Conservation (phyloP, 2,888 invertebrate genomes). For the Amphipyra berbera region DNA sequence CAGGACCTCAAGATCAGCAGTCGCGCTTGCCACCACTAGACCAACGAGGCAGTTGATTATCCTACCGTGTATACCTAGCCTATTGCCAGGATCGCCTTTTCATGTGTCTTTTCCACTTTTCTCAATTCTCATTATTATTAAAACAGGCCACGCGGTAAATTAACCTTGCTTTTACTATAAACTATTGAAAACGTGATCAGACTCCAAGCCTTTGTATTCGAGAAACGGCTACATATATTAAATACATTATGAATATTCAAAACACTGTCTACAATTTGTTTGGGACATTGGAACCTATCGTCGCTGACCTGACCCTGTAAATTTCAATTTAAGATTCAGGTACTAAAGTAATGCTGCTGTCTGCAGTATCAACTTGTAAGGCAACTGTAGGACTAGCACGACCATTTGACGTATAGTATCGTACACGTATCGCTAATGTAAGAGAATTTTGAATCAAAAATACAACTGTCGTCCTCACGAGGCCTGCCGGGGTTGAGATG, state of each 20-base stretch:
- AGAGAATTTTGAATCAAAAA: no score
- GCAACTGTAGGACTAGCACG: no score
- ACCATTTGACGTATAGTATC: no score
- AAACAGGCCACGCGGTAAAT: neutral
- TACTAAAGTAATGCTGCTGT: neutral
- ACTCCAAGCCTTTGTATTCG: slow-evolving; percentile 14
- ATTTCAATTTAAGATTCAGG: slow-evolving; percentile 4
- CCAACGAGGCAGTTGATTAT: no score
- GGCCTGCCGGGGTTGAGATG: no score
- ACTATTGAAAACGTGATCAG: slow-evolving; percentile 12
- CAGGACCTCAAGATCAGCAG: no score
- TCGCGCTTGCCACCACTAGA: no score
- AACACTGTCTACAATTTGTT: slow-evolving; percentile 11
- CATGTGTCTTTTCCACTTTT: no score
- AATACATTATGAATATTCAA: slow-evolving; percentile 37
- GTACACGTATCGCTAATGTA: no score
- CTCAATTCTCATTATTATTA: neutral
- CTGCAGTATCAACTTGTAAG: neutral
- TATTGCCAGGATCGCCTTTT: no score
- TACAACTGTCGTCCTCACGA: no score
- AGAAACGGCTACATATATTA: slow-evolving; percentile 14
- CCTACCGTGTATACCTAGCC: no score
- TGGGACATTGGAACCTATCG: slow-evolving; percentile 13
- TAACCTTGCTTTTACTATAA: neutral
- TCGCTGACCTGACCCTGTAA: slow-evolving; percentile 9